Evolutionary conservation across 2,888 invertebrate genomes (phyloP).

Genomic region (Erebia ligea): DNA sequence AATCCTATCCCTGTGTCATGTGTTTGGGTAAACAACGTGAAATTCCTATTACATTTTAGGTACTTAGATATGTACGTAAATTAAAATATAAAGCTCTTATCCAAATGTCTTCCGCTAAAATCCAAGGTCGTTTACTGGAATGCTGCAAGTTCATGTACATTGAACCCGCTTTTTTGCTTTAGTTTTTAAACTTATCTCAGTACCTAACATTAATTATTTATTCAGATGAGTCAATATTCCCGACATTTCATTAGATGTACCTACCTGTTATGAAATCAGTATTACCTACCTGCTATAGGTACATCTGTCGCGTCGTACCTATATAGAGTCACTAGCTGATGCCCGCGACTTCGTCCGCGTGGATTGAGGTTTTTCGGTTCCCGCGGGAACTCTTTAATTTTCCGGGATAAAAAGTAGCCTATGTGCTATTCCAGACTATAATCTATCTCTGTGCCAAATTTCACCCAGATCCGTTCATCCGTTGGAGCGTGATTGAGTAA

Average conservation of each 20-base stretch:
- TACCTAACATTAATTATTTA: background rate
- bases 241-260: background rate
- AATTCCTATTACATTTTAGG: background rate
- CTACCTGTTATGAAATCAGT: background rate
- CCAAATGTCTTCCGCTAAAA: slow-evolving; percentile 24
- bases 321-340: too few relatives aligned
- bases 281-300: too few relatives aligned
- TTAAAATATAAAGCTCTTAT: background rate
- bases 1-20: too few relatives aligned
- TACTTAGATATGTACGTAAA: background rate
- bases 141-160: slow-evolving; percentile 21
- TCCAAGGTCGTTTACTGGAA: slow-evolving; percentile 24
- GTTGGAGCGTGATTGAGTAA: too few relatives aligned
- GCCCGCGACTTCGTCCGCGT: too few relatives aligned
- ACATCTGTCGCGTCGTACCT: too few relatives aligned
- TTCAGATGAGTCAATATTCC: slow-evolving; percentile 18
- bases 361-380: too few relatives aligned
- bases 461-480: too few relatives aligned
- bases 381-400: too few relatives aligned
- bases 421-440: too few relatives aligned
- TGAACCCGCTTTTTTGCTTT: slow-evolving; percentile 26
- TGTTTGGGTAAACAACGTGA: background rate
- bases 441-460: too few relatives aligned
- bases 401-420: too few relatives aligned
- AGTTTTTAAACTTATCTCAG: background rate